Base-by-base conservation (phyloP, 2,888 invertebrate genomes). In the Catocala sponsa region DNA sequence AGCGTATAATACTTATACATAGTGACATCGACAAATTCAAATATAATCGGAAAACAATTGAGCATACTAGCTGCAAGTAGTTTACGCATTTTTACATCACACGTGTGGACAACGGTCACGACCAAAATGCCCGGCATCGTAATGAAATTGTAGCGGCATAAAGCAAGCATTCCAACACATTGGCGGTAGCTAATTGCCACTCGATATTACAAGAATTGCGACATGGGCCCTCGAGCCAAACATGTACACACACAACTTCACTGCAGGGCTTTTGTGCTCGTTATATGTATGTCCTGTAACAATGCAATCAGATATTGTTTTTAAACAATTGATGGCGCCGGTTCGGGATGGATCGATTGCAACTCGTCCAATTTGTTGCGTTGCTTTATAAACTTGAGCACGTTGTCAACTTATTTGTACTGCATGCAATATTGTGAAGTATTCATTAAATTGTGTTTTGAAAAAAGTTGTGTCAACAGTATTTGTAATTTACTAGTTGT, bases 221-320 rank as follows among this genome's bases (percentile, higher is more conserved):
- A 69, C 59, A 66, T 41, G 54, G 47, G 46, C 56, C 55, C 62
- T 72, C 56, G 47, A 72, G 52, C 44, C 60, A 51, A 15, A 43
- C 49, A 63, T 74, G 25, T 63, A 62, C 66, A 55, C 61, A 59
- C 70, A 60, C 71, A 63, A 68, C 68, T 62, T 58, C 61, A 75
- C 61, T 68, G 65, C 55, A 68, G 59, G 55, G 66, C 68, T 72
- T 69, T 70, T 66, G 73, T 71, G 63, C 57, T 70, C 58, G 54
- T 54, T 63, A 49, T 64, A 72, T 77, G 74, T 64, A 72, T 77
- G 74, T 74, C 72, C 65, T 68, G 74, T 74, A 79, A 83, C 81
- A 81, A 84, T 80, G 79, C 83, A 83, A 84, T 82, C 82, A 81
- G 76, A 78, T 78, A 82, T 82, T 83, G 84, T 84, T 84, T 82